Evolutionary conservation across 2,113 vertebrate genomes (phyloP).

Genomic region (Falco punctatus): DNA sequence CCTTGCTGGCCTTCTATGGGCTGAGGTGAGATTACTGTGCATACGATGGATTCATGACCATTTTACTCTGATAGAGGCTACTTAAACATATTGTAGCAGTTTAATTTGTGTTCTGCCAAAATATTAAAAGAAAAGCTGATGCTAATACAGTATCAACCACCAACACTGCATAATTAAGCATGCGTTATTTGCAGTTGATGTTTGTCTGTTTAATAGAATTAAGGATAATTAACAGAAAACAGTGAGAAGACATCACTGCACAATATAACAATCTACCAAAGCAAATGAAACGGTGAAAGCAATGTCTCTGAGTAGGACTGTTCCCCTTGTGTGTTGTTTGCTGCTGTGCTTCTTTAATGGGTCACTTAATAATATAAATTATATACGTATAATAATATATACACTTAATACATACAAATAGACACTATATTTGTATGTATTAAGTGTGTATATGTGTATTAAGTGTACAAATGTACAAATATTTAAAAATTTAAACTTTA

Average conservation of each 20-base stretch:
- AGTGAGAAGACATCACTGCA: conserved; percentile 11
- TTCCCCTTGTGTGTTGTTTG: neutral
- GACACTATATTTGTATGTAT: no score
- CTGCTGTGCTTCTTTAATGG: neutral
- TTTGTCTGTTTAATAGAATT: conserved; percentile 63
- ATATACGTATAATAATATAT: no score
- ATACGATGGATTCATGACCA: neutral
- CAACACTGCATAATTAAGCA: conserved; percentile 59
- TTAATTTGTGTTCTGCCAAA: conserved; percentile 47
- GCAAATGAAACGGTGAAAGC: neutral
- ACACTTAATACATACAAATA: no score
- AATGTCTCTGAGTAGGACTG: neutral
- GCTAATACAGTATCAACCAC: conserved; percentile 48
- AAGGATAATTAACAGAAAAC: conserved; percentile 51
- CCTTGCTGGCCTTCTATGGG: neutral
- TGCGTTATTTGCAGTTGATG: conserved; percentile 52
- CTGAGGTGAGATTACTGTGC: neutral
- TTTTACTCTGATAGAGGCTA: neutral
- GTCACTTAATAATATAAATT: neutral
- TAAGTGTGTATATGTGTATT: no score
- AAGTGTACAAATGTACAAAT: no score
- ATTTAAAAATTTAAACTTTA: no score
- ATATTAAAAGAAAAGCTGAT: conserved; percentile 61
- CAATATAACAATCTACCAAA: neutral
- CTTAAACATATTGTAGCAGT: neutral